phyloP scores from a whole-genome alignment of 2,888 invertebrate species.

The Hydriomena furcata region DNA sequence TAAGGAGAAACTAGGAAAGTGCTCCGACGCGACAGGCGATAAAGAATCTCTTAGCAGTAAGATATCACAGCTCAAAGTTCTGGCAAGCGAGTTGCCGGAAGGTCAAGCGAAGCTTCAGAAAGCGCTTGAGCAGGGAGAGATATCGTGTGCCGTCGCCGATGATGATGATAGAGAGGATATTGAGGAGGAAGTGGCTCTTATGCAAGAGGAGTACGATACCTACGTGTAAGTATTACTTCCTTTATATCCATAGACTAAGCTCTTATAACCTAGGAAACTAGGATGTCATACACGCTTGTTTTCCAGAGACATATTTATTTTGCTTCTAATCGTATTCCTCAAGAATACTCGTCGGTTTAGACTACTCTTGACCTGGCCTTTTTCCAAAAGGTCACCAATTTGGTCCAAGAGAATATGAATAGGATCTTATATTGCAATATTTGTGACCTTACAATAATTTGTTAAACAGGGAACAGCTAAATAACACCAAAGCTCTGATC shows the following conservation, averaged over 20 bases:
- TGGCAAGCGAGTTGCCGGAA: slow-evolving; percentile 92
- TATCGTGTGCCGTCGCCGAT: slow-evolving; percentile 92
- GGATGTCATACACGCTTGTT: no score
- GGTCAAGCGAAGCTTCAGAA: slow-evolving; percentile 92
- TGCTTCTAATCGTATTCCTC: no score
- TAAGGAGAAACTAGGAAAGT: slow-evolving; percentile 95
- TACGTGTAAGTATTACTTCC: slow-evolving; percentile 84
- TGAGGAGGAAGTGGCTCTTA: slow-evolving; percentile 94
- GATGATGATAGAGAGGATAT: slow-evolving; percentile 95
- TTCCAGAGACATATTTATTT: no score
- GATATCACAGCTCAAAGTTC: slow-evolving; percentile 92
- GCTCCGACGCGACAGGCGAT: slow-evolving; percentile 96
- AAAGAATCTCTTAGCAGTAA: slow-evolving; percentile 94
- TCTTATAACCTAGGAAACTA: no score
- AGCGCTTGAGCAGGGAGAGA: slow-evolving; percentile 92
- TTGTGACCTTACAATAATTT: neutral
- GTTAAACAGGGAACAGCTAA: slow-evolving; percentile 87
- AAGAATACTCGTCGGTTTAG: no score
- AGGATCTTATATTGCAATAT: neutral
- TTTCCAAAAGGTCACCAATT: no score
- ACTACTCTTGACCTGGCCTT: no score
- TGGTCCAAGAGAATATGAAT: no score
- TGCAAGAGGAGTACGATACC: slow-evolving; percentile 95
- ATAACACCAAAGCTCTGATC: slow-evolving; percentile 90
- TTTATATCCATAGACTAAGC: no score